phyloP scores from a whole-genome alignment of 2,888 invertebrate species.

The Pteria penguin region DNA sequence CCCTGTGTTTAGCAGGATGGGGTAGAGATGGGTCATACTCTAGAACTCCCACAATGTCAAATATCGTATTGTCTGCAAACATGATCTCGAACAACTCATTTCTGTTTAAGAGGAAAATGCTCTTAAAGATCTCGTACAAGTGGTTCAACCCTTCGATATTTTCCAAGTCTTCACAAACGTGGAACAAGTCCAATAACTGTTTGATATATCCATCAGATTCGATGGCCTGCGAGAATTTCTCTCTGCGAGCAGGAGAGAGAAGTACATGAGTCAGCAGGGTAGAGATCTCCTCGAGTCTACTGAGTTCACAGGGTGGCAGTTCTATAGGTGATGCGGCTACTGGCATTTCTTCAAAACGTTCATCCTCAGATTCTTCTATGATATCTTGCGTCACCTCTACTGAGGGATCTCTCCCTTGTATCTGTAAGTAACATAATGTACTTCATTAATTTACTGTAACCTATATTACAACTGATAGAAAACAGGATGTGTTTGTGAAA shows the following conservation, averaged over 20 bases:
- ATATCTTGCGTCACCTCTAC: conserved; percentile 94
- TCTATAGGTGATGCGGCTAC: conserved; percentile 96
- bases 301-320: conserved; percentile 96
- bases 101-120: conserved; percentile 98
- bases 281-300: conserved; percentile 95
- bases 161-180: conserved; percentile 97
- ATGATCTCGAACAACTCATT: conserved; percentile 97
- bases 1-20: conserved; percentile 87
- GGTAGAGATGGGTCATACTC: conserved; percentile 94
- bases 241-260: conserved; percentile 93
- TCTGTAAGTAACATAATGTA: conserved; percentile 84
- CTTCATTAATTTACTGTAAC: too few species aligned
- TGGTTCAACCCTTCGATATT: conserved; percentile 93
- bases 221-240: conserved; percentile 94
- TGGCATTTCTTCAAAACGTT: conserved; percentile 96
- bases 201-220: conserved; percentile 97
- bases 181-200: conserved; percentile 95
- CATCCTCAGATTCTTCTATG: conserved; percentile 85
- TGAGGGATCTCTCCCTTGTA: conserved; percentile 99
- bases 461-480: too few species aligned
- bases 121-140: conserved; percentile 98
- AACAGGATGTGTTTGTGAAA: too few species aligned
- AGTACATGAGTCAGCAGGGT: conserved; percentile 84
- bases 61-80: conserved; percentile 97
- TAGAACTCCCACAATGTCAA: conserved; percentile 94